Conservation (phyloP, 1,140 invertebrate species). For the Drosophila pectinifera region DNA sequence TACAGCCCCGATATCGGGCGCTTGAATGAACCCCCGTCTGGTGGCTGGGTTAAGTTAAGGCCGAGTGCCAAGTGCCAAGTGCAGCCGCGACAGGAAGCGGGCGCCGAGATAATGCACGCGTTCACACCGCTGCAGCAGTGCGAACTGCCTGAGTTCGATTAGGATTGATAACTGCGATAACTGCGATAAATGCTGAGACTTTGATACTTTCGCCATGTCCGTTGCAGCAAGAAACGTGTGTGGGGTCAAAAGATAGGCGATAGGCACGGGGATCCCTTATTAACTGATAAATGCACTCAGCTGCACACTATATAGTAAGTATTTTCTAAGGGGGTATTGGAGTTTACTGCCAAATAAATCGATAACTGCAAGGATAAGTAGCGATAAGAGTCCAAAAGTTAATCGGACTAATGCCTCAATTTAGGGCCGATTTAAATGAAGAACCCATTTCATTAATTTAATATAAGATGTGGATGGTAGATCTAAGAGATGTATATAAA, state of each 20-base stretch:
- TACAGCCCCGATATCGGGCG: constrained; percentile 50
- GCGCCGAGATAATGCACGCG: constrained; percentile 7
- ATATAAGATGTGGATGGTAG: no score
- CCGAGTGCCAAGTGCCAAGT: constrained; percentile 35
- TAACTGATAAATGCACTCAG: not conserved
- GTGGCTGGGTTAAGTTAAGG: not conserved
- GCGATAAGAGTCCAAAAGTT: no score
- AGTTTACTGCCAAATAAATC: not conserved
- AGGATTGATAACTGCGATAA: constrained; percentile 20
- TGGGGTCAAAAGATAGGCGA: not conserved
- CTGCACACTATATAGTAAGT: not conserved
- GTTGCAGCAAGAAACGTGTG: not conserved
- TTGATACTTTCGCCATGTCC: constrained; percentile 11
- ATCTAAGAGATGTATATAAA: no score
- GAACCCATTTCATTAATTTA: no score
- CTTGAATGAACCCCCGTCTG: constrained; percentile 26
- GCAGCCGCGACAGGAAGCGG: constrained; percentile 37
- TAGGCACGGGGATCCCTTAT: constrained; percentile 14
- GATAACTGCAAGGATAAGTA: not conserved
- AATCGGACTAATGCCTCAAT: no score
- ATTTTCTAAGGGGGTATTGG: not conserved
- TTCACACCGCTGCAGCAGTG: constrained; percentile 7
- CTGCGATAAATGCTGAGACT: constrained; percentile 26
- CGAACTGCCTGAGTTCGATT: constrained; percentile 20
- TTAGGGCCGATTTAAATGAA: no score